Percentiles rank a stretch among this genome's conserved stretches.
These are phyloP conservation scores for Drosophila nikananu DNA, from an alignment of 1,140 invertebrate species.

Conservation along the genomic window DNA sequence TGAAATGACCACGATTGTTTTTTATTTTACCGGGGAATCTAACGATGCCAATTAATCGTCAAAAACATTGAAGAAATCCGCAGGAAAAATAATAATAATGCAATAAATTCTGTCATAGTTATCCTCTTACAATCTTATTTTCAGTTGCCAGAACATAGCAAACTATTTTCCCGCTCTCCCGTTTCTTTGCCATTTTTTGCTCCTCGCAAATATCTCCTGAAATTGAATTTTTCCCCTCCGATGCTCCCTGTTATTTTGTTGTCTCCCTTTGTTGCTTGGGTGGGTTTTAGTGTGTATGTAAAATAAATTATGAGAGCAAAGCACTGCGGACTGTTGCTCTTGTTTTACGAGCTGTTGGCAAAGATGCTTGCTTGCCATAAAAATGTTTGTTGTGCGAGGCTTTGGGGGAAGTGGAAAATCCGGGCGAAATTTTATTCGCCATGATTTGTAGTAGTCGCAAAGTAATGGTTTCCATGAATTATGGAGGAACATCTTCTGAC, in stretches of 20 bases:
- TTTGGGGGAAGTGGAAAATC: background rate
- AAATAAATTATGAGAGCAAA: constrained; percentile 58
- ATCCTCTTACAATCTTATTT: constrained; percentile 11
- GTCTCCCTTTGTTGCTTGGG: constrained; percentile 25
- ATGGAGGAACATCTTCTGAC: constrained; percentile 25
- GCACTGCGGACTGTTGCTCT: constrained; percentile 36
- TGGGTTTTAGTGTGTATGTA: constrained; percentile 41
- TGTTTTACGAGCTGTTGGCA: constrained; percentile 53
- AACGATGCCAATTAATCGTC: background rate
- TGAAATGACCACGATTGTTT: background rate
- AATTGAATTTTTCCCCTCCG: constrained; percentile 43
- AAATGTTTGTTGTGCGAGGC: constrained; percentile 21
- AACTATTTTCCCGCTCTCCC: constrained; percentile 11
- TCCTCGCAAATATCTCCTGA: constrained; percentile 14
- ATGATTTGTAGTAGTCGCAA: constrained; percentile 50
- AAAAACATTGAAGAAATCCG: background rate
- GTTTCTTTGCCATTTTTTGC: background rate
- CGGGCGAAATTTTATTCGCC: constrained; percentile 30
- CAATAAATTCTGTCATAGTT: background rate
- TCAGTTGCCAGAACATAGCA: background rate
- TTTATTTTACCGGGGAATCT: background rate
- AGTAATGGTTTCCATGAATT: constrained; percentile 43
- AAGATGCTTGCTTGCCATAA: constrained; percentile 47
- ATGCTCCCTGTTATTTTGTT: constrained; percentile 20
- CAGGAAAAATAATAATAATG: constrained; percentile 4